Percentiles rank a stretch among this genome's conserved stretches.
phyloP scores from a whole-genome alignment of 2,797 vertebrate species.

The Pseudochromis fuscus region DNA sequence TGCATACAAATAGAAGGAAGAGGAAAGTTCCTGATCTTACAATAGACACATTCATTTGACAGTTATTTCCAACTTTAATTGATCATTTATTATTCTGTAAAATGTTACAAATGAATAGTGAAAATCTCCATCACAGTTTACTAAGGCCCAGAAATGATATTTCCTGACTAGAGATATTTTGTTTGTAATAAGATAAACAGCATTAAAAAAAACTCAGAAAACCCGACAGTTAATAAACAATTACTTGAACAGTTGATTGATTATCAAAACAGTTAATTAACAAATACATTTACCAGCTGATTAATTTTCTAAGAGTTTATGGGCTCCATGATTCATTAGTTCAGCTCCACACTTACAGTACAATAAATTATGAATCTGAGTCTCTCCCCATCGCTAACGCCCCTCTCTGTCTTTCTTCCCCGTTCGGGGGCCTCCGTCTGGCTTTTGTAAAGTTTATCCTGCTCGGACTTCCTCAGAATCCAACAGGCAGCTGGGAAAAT shows the following conservation, averaged over 20 bases:
- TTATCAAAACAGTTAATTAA: neutral
- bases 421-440: constrained; percentile 13
- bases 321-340: too few species aligned
- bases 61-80: neutral
- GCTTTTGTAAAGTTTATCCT: constrained; percentile 55
- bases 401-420: constrained; percentile 5
- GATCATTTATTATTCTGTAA: neutral
- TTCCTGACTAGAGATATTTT: neutral
- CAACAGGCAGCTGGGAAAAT: constrained; percentile 55
- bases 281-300: neutral
- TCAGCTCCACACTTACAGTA: neutral
- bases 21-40: neutral
- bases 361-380: neutral
- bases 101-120: neutral
- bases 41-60: neutral
- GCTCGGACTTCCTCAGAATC: constrained; percentile 59
- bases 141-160: neutral
- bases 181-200: neutral
- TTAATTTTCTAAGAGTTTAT: too few species aligned
- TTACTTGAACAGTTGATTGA: neutral
- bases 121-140: neutral
- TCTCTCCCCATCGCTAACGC: neutral
- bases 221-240: neutral
- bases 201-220: too few species aligned
- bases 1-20: neutral